Conservation (phyloP, 2,888 invertebrate genomes). For the Drosophila kuntzei region DNA sequence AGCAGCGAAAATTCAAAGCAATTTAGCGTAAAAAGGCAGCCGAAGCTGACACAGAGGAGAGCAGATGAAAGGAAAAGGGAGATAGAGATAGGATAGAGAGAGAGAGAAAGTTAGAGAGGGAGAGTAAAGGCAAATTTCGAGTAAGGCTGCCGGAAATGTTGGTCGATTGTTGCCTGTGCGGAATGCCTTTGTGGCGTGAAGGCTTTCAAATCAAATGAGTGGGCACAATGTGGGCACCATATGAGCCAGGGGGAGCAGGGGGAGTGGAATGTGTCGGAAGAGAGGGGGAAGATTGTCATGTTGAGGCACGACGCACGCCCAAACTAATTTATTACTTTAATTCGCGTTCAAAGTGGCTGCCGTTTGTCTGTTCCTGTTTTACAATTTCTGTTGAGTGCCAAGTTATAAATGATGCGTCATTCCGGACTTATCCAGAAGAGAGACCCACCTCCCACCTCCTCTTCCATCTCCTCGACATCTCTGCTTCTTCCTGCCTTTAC, state of each 20-base stretch:
- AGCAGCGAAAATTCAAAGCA: conserved; percentile 69
- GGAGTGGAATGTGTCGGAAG: not conserved
- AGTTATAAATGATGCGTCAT: conserved; percentile 74
- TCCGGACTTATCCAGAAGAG: conserved; percentile 45
- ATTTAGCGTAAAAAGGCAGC: conserved; percentile 70
- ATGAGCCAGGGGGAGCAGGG: conserved; percentile 7
- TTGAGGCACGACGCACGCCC: conserved; percentile 45
- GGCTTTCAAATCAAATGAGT: conserved; percentile 76
- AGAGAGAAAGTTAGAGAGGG: not conserved
- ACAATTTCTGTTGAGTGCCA: conserved; percentile 72
- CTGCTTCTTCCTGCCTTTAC: not conserved
- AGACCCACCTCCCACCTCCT: no score
- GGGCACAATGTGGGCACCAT: conserved; percentile 57
- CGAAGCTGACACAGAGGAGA: conserved; percentile 4
- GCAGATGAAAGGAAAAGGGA: not conserved
- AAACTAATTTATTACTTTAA: conserved; percentile 75
- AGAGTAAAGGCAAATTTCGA: conserved; percentile 45
- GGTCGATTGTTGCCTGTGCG: conserved; percentile 41
- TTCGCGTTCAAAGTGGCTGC: conserved; percentile 72
- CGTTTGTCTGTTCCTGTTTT: conserved; percentile 72
- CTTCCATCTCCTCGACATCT: not conserved
- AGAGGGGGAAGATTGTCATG: conserved; percentile 42
- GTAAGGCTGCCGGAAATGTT: conserved; percentile 60
- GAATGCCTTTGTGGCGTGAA: conserved; percentile 70
- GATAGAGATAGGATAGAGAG: no score